A percentile compares a stretch with the other conserved stretches of the same genome.
Evolutionary conservation across 2,888 invertebrate species (phyloP).

Genomic region (Biston betularia): DNA sequence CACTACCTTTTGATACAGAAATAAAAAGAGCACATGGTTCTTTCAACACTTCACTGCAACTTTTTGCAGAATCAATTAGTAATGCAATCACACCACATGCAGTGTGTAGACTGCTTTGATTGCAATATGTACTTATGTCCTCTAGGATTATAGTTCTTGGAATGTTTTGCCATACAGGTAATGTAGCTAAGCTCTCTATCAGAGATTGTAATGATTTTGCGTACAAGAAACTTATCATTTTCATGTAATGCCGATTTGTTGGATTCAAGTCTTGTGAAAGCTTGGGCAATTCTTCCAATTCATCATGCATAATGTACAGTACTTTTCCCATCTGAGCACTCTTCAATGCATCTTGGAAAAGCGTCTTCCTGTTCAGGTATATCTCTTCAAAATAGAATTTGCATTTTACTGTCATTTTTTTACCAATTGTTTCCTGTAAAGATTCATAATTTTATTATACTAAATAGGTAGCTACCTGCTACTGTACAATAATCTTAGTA

Average conservation of each 20-base stretch:
- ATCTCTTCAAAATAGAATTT: constrained; percentile 62
- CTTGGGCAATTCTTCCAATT: constrained; percentile 73
- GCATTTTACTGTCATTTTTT: constrained; percentile 42
- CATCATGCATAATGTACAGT: constrained; percentile 70
- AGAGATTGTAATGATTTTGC: constrained; percentile 65
- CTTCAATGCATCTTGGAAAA: constrained; percentile 71
- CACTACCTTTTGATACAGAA: constrained; percentile 58
- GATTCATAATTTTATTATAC: not conserved
- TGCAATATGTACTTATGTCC: constrained; percentile 67
- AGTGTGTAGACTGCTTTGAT: constrained; percentile 60
- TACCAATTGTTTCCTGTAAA: constrained; percentile 29
- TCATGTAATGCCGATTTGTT: constrained; percentile 72
- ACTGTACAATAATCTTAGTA: too few relatives aligned
- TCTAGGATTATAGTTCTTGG: constrained; percentile 76
- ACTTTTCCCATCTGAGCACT: constrained; percentile 72
- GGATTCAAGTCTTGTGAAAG: constrained; percentile 69
- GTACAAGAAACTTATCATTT: constrained; percentile 80
- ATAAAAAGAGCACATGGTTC: constrained; percentile 59
- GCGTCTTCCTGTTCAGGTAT: constrained; percentile 61
- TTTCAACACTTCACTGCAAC: constrained; percentile 60
- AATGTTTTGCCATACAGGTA: constrained; percentile 73
- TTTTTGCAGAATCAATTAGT: constrained; percentile 62
- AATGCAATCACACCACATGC: constrained; percentile 72
- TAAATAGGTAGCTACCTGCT: too few relatives aligned
- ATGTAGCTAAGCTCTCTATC: constrained; percentile 66